Percentiles rank a stretch among this genome's conserved stretches.
These are phyloP conservation scores for Patagioenas fasciata DNA, from an alignment of 2,113 vertebrate genomes.

Conservation along the genomic window DNA sequence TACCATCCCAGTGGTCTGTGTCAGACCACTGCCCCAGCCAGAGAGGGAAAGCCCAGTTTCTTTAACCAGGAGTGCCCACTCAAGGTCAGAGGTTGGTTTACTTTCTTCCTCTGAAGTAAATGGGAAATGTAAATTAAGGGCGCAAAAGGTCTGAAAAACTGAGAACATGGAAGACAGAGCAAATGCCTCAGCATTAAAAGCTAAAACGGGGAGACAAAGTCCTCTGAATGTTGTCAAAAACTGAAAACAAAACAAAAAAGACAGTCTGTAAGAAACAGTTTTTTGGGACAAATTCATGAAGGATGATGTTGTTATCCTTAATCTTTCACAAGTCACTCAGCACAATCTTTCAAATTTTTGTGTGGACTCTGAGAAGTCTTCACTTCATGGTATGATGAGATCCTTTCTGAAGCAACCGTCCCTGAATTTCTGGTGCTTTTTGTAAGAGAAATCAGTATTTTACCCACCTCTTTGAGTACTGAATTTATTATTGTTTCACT, in stretches of 20 bases:
- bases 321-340: neutral
- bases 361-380: neutral
- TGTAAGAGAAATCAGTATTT: neutral
- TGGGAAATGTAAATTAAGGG: neutral
- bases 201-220: neutral
- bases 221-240: neutral
- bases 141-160: neutral
- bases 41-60: neutral
- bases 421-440: neutral
- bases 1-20: neutral
- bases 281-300: neutral
- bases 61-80: neutral
- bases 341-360: neutral
- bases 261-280: neutral
- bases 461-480: neutral
- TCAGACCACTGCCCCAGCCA: neutral
- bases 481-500: neutral
- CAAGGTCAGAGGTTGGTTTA: rapidly evolving
- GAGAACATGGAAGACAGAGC: neutral
- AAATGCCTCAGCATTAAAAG: neutral
- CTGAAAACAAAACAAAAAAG: neutral
- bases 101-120: neutral
- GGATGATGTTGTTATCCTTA: neutral
- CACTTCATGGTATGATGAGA: neutral
- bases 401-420: neutral